Evolutionary conservation across 2,113 vertebrate species (phyloP), one percentile per base, ranked within the genome.

Genomic region (Anhinga anhinga): DNA sequence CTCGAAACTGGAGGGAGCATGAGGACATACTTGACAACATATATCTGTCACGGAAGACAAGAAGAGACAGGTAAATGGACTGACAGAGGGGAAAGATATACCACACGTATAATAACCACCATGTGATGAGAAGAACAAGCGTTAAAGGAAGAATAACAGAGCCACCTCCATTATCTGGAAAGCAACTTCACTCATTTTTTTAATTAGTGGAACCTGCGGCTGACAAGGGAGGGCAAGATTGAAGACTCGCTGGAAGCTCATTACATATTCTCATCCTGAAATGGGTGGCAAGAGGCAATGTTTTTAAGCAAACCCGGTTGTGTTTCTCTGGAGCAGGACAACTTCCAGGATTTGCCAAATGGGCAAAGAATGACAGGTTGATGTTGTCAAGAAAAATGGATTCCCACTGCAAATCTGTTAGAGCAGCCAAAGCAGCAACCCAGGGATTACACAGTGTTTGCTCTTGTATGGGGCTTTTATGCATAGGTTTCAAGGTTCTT

Each of bases 11-110:
- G 84, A 87, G 93, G 86, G 86, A 94, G 83, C 67, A 42, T 8
- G 82, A 93, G 93, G 94, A 97, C 92, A 72, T 27, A 61, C 85
- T 92, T 74, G 82, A 89, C 86, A 90, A 93, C 53, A 17, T 50
- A 71, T 23, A 88, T 93, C 65, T 87, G 66, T 86, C 86, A 96
- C 70, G 18, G 17, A 1, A 25, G 71, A 82, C 71, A 22, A 73
- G 88, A 72, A 59, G 88, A 95, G 95, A 79, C 80, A 90, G 85
- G 94, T 63, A 95, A 92, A 96, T 72, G 50, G 80, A 34, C 59
- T 70, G 38, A 80, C 70, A 56, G 82, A 79, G 42, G 53, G 78
- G 91, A 56, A 91, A 84, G 87, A 59, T 58, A 40, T 52, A 82
- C 65, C 87, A 85, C 82, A 15, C 50, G 79, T 53, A 72, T 80